Percentiles rank a stretch among this genome's conserved stretches.
Conservation (phyloP, 2,113 vertebrate species). For the Malaclemys terrapin region DNA sequence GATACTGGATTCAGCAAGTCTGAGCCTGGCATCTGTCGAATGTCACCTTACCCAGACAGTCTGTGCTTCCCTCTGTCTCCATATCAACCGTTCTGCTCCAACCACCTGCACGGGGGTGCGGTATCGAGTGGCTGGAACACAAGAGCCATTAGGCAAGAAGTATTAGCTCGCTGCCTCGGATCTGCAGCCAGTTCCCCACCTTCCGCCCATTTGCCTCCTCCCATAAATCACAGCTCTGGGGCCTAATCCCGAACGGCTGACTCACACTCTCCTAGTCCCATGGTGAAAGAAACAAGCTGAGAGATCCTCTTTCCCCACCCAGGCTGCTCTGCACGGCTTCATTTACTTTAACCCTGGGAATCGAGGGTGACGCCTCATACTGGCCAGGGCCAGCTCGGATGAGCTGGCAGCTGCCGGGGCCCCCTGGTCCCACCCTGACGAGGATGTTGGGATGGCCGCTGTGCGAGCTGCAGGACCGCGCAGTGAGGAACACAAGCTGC, state of each 20-base stretch:
- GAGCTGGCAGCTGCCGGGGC: not conserved
- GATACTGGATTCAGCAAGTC: slow-evolving; percentile 50
- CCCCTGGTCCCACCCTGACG: not conserved
- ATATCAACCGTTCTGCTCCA: slow-evolving; percentile 75
- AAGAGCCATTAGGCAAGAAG: slow-evolving; percentile 45
- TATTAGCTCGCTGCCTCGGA: not conserved
- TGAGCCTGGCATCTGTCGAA: slow-evolving; percentile 69
- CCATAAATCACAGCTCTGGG: not conserved
- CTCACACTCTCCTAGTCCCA: not conserved
- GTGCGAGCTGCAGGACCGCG: not conserved
- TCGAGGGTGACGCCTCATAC: not conserved
- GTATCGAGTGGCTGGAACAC: not conserved
- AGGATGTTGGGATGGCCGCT: not conserved
- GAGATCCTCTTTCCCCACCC: not conserved
- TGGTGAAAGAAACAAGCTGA: not conserved
- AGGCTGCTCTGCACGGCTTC: not conserved
- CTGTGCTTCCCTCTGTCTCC: slow-evolving; percentile 69
- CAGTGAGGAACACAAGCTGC: not conserved
- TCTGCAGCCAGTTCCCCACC: not conserved
- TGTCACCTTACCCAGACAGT: slow-evolving; percentile 71
- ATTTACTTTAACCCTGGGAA: not conserved
- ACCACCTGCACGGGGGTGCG: slow-evolving; percentile 57
- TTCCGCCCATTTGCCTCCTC: not conserved
- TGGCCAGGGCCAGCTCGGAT: not conserved
- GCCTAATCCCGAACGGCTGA: not conserved